Conservation (phyloP, 2,797 vertebrate genomes). For the Cuniculus paca region DNA sequence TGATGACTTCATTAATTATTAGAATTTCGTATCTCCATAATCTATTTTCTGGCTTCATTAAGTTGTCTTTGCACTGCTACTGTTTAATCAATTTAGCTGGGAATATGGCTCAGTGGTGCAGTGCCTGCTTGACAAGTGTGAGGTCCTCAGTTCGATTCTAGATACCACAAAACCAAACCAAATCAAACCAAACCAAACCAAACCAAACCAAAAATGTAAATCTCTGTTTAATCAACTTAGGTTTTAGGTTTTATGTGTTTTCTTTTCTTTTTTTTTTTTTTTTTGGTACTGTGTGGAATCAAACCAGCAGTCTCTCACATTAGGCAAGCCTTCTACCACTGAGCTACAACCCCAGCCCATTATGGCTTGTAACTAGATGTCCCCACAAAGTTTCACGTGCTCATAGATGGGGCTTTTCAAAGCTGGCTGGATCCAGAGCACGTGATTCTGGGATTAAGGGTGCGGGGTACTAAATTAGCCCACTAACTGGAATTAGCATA, state of each 20-base stretch:
- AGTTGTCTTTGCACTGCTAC: neutral
- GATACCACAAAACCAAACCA: too few relatives aligned
- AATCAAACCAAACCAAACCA: too few relatives aligned
- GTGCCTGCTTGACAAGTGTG: too few relatives aligned
- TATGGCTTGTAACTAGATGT: neutral
- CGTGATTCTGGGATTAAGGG: neutral
- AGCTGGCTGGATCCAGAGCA: neutral
- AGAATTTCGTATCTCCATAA: neutral
- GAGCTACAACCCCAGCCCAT: neutral
- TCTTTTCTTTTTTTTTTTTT: neutral
- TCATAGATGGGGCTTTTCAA: neutral
- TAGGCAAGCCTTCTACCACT: neutral
- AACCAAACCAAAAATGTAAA: too few relatives aligned
- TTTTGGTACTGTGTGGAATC: neutral
- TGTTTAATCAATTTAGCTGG: neutral
- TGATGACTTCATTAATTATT: neutral
- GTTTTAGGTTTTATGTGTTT: neutral
- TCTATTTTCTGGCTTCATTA: slow-evolving; percentile 2
- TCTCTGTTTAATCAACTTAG: neutral
- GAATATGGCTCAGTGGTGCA: too few relatives aligned
- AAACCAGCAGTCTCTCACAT: neutral
- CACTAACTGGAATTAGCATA: neutral
- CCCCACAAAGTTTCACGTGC: neutral
- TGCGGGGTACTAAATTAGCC: neutral
- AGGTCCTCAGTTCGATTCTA: neutral